Base-by-base conservation (phyloP, 2,888 invertebrate species). In the Stenodera caucasica region DNA sequence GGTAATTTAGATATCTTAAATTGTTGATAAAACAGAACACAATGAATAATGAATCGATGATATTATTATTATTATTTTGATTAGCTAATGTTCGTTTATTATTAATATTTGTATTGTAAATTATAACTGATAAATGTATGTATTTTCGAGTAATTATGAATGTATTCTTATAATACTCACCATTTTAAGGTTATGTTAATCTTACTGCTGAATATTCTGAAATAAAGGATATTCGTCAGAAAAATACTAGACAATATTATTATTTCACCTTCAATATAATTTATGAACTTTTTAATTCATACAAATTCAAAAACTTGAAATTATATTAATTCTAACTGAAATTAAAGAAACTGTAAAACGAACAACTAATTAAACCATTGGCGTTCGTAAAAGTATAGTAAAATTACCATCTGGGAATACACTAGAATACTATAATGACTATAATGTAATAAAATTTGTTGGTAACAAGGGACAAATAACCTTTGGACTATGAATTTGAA, bases 161-260 rank as follows among this genome's bases (percentile, higher is more conserved):
- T n/a, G n/a, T n/a, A n/a, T n/a, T n/a, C 12, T 35, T 40, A 14
- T 40, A 15, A 40, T 33, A 52, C 52, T 52, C n/a, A 52, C 52
- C 52, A 52, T 52, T 52, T 52, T 52, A 32, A 52, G 52, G 52
- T 52, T 52, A 52, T 52, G 52, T 30, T 18, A 9, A 21, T 15
- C 11, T 21, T 9, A n/a, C n/a, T n/a, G n/a, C 4, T 18, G 18
- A 15, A 8, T 40, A 21, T 18, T 40, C 21, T 21, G 21, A 2
- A 40, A 40, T 40, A 21, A 18, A 9, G 11, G 18, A 40, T 8
- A 15, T 1, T 15, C 3, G 3, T 0, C 5, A 18, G 18, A 11
- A 4, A 40, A 40, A 40, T 18, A 8, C 2, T 2, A 18, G 1
- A 35, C 14, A 8, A 1, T 0, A 15, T 7, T 2, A 32, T 32